Percentiles rank a stretch among this genome's conserved stretches.
phyloP scores from a whole-genome alignment of 2,888 invertebrate genomes.

The Synergus laeviventris region DNA sequence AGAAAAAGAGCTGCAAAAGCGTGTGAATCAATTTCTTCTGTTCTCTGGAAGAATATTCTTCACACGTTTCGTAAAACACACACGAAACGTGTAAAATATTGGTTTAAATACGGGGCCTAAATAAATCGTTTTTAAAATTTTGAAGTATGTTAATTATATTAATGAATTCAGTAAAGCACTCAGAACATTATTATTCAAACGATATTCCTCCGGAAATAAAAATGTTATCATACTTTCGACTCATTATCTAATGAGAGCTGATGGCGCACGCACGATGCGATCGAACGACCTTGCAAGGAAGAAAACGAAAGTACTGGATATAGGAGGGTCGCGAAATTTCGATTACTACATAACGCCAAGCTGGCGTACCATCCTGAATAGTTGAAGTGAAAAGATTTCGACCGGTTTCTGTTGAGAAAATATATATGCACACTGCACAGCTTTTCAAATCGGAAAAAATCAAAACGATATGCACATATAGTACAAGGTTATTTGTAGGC shows the following conservation, averaged over 20 bases:
- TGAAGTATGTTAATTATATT: neutral
- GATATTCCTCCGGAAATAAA: slow-evolving; percentile 15
- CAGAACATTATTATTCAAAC: neutral
- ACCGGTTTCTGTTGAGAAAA: slow-evolving; percentile 20
- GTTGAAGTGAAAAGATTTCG: slow-evolving; percentile 54
- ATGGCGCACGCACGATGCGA: neutral
- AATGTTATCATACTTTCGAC: slow-evolving; percentile 20
- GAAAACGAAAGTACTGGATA: slow-evolving; percentile 59
- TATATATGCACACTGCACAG: too few relatives aligned
- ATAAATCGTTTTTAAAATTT: too few relatives aligned
- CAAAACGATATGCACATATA: neutral
- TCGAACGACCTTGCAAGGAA: slow-evolving; percentile 54
- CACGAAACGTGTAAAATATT: too few relatives aligned
- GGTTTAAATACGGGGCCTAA: too few relatives aligned
- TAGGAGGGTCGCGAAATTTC: slow-evolving; percentile 53
- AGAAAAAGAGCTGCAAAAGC: too few relatives aligned
- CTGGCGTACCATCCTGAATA: slow-evolving; percentile 55
- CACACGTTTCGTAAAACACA: too few relatives aligned
- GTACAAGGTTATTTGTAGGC: neutral
- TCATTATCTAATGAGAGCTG: neutral
- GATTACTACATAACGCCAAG: slow-evolving; percentile 53
- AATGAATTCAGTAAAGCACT: neutral
- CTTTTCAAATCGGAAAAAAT: neutral
- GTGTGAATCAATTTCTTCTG: too few relatives aligned
- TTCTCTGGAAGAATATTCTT: too few relatives aligned